These are phyloP conservation scores for Pitangus sulphuratus DNA, from an alignment of 2,797 vertebrate species.

Conservation along the genomic window DNA sequence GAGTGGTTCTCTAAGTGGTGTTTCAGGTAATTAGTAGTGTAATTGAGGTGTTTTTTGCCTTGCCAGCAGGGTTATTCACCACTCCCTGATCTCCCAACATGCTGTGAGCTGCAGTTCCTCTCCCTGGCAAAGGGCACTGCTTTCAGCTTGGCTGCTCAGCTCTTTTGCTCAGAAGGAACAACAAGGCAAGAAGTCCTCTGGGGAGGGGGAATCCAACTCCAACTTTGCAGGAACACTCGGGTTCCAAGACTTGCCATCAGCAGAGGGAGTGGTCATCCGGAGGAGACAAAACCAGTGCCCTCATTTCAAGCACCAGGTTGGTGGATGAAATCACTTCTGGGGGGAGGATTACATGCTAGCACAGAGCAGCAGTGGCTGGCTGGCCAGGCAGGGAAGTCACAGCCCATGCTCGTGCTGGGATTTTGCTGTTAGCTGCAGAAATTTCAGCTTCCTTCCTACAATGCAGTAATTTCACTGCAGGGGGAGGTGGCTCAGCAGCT, in stretches of 20 bases:
- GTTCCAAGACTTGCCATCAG: not conserved
- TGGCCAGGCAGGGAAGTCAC: not conserved
- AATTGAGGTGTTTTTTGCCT: not conserved
- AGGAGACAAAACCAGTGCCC: not conserved
- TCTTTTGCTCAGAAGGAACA: not conserved
- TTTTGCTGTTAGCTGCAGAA: slow-evolving; percentile 4
- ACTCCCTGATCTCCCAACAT: not conserved
- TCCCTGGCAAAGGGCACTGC: slow-evolving; percentile 4
- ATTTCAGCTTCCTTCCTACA: not conserved
- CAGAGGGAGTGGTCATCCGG: rapidly evolving
- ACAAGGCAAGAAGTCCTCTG: not conserved
- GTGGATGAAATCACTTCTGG: not conserved
- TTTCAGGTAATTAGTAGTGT: slow-evolving; percentile 37
- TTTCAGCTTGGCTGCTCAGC: slow-evolving; percentile 1
- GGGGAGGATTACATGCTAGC: not conserved
- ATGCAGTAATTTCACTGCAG: not conserved
- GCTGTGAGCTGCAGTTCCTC: not conserved
- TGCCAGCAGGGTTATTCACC: not conserved
- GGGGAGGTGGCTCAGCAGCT: not conserved
- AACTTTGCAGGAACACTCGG: not conserved
- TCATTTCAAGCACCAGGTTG: not conserved
- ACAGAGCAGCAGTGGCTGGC: not conserved
- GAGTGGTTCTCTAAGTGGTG: not conserved
- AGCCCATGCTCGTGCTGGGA: not conserved
- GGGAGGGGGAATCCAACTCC: not conserved